phyloP scores from a whole-genome alignment of 2,113 vertebrate species.

The Delphinus delphis region DNA sequence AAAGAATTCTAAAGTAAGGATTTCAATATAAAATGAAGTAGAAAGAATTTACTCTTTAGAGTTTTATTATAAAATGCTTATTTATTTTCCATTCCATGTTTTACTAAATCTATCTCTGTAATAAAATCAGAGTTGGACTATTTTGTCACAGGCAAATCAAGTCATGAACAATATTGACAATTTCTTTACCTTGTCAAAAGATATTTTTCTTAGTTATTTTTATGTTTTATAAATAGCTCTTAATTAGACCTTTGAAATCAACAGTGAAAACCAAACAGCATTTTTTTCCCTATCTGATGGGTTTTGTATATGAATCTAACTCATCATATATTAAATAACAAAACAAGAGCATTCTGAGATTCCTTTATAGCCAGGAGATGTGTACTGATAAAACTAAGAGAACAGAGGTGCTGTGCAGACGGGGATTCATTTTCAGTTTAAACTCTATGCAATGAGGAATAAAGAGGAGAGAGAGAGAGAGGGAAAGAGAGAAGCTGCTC shows the following conservation, averaged over 20 bases:
- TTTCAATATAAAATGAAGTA: neutral
- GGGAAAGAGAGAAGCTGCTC: too few species aligned
- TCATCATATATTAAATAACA: neutral
- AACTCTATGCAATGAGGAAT: neutral
- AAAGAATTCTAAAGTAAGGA: slow-evolving; percentile 3
- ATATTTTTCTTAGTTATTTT: neutral
- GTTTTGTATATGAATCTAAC: neutral
- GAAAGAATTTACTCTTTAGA: neutral
- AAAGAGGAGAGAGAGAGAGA: neutral
- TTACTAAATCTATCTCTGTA: neutral
- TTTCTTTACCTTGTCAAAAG: neutral
- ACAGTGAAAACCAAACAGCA: neutral
- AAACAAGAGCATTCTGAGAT: neutral
- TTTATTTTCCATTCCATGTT: slow-evolving; percentile 20
- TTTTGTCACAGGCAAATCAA: neutral
- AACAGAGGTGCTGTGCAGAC: neutral
- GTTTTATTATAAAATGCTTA: neutral
- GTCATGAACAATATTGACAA: neutral
- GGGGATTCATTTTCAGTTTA: neutral
- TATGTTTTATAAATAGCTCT: neutral
- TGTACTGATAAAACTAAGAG: neutral
- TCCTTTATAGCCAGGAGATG: neutral
- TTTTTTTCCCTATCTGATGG: neutral
- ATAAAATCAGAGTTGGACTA: neutral
- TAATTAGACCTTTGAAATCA: neutral